A percentile compares a stretch with the other conserved stretches of the same genome.
These are phyloP conservation scores for Synanthedon tipuliformis DNA, from an alignment of 2,888 invertebrate species.

Conservation along the genomic window DNA sequence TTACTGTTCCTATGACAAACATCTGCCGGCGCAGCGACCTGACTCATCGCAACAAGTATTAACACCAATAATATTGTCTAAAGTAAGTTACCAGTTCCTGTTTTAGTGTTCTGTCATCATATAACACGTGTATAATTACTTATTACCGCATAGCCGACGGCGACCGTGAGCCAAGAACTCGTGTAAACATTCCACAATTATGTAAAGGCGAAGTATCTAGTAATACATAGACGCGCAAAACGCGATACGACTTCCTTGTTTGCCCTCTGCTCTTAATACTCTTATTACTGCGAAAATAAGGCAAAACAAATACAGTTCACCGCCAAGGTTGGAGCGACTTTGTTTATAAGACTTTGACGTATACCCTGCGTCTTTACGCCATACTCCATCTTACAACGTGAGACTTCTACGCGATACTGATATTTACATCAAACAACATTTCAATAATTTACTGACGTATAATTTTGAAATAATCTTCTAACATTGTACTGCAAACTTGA, in stretches of 20 bases:
- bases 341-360: slow-evolving; percentile 45
- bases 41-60: background rate
- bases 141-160: slow-evolving; percentile 7
- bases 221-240: slow-evolving; percentile 26
- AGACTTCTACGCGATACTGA: no score
- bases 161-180: slow-evolving; percentile 35
- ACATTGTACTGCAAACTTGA: no score
- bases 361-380: background rate
- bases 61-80: background rate
- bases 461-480: no score
- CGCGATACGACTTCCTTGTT: slow-evolving; percentile 52
- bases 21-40: background rate
- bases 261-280: slow-evolving; percentile 50
- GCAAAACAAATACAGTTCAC: slow-evolving; percentile 44
- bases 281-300: slow-evolving; percentile 53
- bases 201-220: background rate
- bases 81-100: background rate
- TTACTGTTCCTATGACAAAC: background rate
- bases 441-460: no score
- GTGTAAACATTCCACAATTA: slow-evolving; percentile 37
- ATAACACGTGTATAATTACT: slow-evolving; percentile 3
- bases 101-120: slow-evolving; percentile 2
- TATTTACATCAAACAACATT: no score
- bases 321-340: slow-evolving; percentile 54
- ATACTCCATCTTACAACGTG: no score